Base-by-base conservation (phyloP, 37 sponge, comb jelly and placozoan species). In the Geodia barretti region DNA sequence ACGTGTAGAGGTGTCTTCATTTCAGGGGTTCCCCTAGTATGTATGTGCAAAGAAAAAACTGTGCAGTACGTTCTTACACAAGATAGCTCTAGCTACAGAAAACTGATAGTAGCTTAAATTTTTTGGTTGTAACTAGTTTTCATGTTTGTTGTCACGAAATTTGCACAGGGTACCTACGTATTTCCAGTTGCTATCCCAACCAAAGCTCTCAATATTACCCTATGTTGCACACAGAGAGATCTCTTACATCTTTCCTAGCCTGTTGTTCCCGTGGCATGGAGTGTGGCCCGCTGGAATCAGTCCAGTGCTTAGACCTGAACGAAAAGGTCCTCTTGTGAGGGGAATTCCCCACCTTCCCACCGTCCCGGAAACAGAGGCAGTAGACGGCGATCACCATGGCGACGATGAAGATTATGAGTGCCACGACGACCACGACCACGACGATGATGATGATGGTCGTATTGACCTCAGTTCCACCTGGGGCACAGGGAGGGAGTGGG, bases 351-450 rank as follows among this genome's bases (percentile, higher is more conserved):
- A 26, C 14, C 14, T 7, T 4, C 59, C 21, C n/a, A 4, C 43
- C 71, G 25, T 66, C 74, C 19, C 47, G 25, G 24, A 39, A 7
- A 54, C 76, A 75, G 39, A 28, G 41, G 35, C 66, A 64, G 36
- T 41, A 19, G 36, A 64, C 9, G 29, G 63, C 42, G 39, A 83
- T 3, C 17, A 83, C 39, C 19, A 83, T 7, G 24, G 63, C 59
- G 34, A 74, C 30, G n/a, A 83, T 38, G 39, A 83, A 39, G 26
- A 83, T 38, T 54, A 83, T 2, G 9, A 83, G 0, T 0, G 39
- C 60, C 29, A 39, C 39, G 2, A 62, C 84, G 2, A 31, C 84
- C 2, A 0, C 69, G 20, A 32, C 70, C 32, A n/a, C 37, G 1
- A 37, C 66, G 17, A 62, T 76, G 33, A 67, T 75, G 38, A 83